These are phyloP conservation scores for Tenodera sinensis DNA, from an alignment of 2,888 invertebrate genomes.

Conservation along the genomic window DNA sequence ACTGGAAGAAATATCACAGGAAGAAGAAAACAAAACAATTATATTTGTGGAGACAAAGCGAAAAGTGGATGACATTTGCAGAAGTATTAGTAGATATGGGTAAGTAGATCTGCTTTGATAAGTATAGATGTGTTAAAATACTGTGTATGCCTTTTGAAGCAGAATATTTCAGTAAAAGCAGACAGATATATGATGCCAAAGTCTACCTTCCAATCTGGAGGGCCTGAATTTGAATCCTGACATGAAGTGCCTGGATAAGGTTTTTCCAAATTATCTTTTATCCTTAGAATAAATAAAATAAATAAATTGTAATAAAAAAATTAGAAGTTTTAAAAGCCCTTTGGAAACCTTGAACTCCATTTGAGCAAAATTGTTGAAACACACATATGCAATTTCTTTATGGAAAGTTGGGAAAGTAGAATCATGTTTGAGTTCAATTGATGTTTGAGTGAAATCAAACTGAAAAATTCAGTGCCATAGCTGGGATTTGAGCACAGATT, in stretches of 20 bases:
- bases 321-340: too few species aligned
- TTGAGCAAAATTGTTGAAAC: too few species aligned
- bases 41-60: conserved; percentile 98
- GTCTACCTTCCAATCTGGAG: not conserved
- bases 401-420: too few species aligned
- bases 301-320: too few species aligned
- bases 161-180: not conserved
- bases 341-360: too few species aligned
- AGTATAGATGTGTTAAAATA: not conserved
- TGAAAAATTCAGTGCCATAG: too few species aligned
- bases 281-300: too few species aligned
- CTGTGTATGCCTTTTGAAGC: not conserved
- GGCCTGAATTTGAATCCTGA: not conserved
- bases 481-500: too few species aligned
- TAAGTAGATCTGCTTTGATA: conserved; percentile 42
- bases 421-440: too few species aligned
- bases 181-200: not conserved
- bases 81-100: conserved; percentile 86
- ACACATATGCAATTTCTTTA: too few species aligned
- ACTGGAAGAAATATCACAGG: conserved; percentile 84
- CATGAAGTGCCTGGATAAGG: not conserved
- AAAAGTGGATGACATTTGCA: conserved; percentile 88
- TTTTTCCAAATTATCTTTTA: too few species aligned
- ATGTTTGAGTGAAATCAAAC: too few species aligned
- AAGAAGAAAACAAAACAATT: conserved; percentile 93